Base-by-base conservation (phyloP, 1,140 invertebrate genomes). In the Drosophila mayri region DNA sequence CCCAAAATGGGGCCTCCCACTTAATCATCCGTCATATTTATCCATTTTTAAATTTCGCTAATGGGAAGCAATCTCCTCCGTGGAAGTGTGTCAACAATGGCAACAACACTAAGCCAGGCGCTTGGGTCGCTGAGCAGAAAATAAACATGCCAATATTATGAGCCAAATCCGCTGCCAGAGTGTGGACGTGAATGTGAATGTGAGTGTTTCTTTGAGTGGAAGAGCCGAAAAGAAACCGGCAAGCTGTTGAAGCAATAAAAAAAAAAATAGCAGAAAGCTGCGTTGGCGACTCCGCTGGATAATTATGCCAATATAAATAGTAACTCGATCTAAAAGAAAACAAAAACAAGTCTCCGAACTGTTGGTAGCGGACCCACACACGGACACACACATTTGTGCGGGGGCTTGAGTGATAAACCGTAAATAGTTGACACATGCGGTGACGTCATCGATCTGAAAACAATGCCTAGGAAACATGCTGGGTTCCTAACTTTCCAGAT, bases 301-400 rank as follows among this genome's bases (percentile, higher is more conserved):
- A 83, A 83, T 79, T 78, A 70, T 77, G 58, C 64, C 85, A 84
- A 84, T 87, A 84, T 68, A 85, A 87, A 78, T 76, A 85, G 73
- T 81, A 63, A 62, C 63, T 61, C 61, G 50, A 77, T 55, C 67
- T 79, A 83, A 87, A 77, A 62, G 70, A 82, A 79, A 87, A 81
- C 81, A 81, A 86, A 55, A 76, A 73, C 67, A 82, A 79, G 70
- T 78, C 81, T 41, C 57, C 62, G 47, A 78, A 63, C 40, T 66
- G 55, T 70, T 77, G 68, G 63, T 72, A 83, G 65, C 70, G 76
- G 58, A 65, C 70, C 54, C 60, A 68, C 62, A 66, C 55, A 50
- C 47, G 38, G 59, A 44, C 49, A 70, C 35, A 60, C 37, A 68
- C 30, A 72, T 28, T 32, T 10, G 18, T 64, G 84, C 76, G 84